phyloP scores from a whole-genome alignment of 2,113 vertebrate genomes.

The Ptilorrhoa leucosticta region DNA sequence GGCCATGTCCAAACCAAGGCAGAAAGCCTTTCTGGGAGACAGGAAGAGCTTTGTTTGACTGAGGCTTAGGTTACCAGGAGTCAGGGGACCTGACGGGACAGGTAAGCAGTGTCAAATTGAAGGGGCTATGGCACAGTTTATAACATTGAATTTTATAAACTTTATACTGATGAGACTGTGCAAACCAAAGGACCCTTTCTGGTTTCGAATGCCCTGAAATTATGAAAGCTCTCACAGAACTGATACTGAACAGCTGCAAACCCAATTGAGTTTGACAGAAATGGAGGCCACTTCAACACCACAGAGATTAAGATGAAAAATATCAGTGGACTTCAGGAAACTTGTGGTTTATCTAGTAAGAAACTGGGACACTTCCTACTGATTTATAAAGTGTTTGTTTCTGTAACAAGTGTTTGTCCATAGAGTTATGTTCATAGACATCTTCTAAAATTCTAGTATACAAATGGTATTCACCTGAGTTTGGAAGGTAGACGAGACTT shows the following conservation, averaged over 20 bases:
- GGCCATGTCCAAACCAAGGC: neutral
- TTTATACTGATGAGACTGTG: neutral
- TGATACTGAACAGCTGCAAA: neutral
- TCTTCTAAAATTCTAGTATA: neutral
- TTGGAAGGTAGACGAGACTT: neutral
- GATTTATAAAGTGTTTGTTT: neutral
- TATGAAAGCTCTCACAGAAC: neutral
- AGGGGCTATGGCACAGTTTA: neutral
- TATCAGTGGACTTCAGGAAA: rapidly evolving
- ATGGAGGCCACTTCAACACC: neutral
- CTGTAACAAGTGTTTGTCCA: neutral
- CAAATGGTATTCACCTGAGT: neutral
- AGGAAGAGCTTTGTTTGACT: neutral
- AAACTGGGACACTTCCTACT: neutral
- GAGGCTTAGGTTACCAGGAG: neutral
- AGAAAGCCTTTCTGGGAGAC: neutral
- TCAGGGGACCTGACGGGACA: neutral
- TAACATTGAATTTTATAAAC: no score
- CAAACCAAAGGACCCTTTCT: neutral
- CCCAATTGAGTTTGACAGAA: neutral
- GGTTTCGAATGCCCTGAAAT: neutral
- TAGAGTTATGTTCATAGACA: neutral
- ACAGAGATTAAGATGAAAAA: neutral
- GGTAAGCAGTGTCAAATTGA: neutral
- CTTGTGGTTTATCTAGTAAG: neutral